Evolutionary conservation across 2,888 invertebrate species (phyloP).

Genomic region (Margaritifera margaritifera): DNA sequence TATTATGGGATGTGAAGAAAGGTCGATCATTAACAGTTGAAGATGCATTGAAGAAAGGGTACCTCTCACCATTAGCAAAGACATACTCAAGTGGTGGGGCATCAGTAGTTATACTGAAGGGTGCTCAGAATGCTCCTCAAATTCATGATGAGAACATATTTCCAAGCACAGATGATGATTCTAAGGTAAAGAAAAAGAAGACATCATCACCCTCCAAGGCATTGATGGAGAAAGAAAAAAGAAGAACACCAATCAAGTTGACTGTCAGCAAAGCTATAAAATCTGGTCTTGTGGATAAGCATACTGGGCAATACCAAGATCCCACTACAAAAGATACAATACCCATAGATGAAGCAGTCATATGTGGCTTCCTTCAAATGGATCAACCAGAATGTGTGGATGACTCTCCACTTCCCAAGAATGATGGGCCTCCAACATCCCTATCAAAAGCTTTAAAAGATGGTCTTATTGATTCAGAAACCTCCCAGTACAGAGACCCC

Average conservation of each 20-base stretch:
- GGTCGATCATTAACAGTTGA: conserved; percentile 80
- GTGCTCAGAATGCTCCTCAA: conserved; percentile 20
- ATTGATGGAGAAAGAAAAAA: conserved; percentile 9
- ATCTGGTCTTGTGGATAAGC: conserved; percentile 64
- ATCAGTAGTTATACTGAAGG: conserved; percentile 60
- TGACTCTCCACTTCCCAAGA: conserved; percentile 19
- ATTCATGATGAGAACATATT: not conserved
- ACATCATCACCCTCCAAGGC: not conserved
- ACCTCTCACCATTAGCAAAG: conserved; percentile 71
- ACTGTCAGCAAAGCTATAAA: conserved; percentile 46
- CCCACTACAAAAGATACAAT: conserved; percentile 86
- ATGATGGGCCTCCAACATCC: conserved; percentile 69
- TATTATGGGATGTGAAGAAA: conserved; percentile 79
- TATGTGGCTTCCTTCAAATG: conserved; percentile 79
- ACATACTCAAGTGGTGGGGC: conserved; percentile 38
- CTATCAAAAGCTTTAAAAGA: conserved; percentile 92
- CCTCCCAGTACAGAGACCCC: conserved; percentile 78
- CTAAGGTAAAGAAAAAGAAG: conserved; percentile 32
- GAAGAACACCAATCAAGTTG: conserved; percentile 18
- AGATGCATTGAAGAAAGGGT: conserved; percentile 79
- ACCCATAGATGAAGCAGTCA: conserved; percentile 87
- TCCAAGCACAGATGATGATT: not conserved
- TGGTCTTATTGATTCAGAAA: conserved; percentile 84
- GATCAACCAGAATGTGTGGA: conserved; percentile 31
- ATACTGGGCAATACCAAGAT: conserved; percentile 84